These are phyloP conservation scores for Catharus ustulatus DNA, from an alignment of 2,797 vertebrate species.

Conservation along the genomic window DNA sequence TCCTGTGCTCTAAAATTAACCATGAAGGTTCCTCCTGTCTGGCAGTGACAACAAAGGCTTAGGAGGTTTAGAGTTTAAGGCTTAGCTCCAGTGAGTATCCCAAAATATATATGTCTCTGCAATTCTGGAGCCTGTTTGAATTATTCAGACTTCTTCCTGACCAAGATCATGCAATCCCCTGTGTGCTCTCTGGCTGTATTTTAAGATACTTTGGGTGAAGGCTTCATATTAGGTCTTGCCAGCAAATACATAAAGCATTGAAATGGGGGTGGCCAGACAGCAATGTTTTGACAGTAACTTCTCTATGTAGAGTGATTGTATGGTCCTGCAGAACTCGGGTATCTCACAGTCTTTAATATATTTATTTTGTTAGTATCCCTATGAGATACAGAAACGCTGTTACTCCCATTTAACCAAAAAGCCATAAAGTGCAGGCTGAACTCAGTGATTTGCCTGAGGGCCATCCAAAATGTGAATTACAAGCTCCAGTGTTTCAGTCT, in stretches of 20 bases:
- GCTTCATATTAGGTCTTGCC: neutral
- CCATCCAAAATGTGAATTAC: neutral
- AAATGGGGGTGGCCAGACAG: neutral
- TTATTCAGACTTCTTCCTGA: neutral
- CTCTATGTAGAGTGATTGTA: neutral
- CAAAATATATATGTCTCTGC: neutral
- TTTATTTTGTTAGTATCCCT: neutral
- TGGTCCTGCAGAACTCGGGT: neutral
- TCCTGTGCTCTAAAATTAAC: neutral
- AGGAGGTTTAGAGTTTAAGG: neutral
- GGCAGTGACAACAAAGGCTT: neutral
- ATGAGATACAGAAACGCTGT: neutral
- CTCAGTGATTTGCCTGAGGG: neutral
- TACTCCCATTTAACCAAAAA: neutral
- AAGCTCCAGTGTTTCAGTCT: neutral
- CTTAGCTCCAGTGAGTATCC: neutral
- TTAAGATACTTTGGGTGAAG: neutral
- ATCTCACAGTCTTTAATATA: neutral
- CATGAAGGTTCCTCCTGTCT: neutral
- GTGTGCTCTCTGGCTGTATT: neutral
- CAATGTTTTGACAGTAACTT: neutral
- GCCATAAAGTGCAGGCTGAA: neutral
- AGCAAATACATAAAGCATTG: slow-evolving; percentile 10
- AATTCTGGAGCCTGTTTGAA: slow-evolving; percentile 22
- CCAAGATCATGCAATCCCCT: neutral